Conservation (phyloP, 1,140 invertebrate genomes). For the Atopsyche davidsoni region DNA sequence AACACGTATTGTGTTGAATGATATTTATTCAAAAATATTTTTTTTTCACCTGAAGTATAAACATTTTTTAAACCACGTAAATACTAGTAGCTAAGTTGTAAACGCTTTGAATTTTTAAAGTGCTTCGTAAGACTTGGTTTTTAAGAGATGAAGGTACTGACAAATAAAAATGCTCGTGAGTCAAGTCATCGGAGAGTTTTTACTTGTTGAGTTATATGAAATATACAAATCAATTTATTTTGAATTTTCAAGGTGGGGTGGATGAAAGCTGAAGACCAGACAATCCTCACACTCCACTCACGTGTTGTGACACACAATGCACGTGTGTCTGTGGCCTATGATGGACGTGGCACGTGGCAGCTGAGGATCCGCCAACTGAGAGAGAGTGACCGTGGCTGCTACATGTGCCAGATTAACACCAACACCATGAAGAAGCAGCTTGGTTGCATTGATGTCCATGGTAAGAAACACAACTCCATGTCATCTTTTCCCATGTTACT, state of each 20-base stretch:
- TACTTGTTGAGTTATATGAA: neutral
- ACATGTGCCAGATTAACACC: constrained; percentile 87
- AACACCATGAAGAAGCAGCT: constrained; percentile 81
- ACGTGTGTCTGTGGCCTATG: constrained; percentile 71
- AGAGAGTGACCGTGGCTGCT: constrained; percentile 67
- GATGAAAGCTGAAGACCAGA: constrained; percentile 83
- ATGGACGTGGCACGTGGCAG: constrained; percentile 69
- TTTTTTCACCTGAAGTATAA: too few relatives aligned
- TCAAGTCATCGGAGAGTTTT: neutral
- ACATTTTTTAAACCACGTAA: too few relatives aligned
- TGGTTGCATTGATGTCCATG: constrained; percentile 82
- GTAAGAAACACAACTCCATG: constrained; percentile 46
- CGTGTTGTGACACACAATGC: constrained; percentile 84
- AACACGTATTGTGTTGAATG: too few relatives aligned
- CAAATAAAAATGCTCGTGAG: too few relatives aligned
- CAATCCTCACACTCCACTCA: constrained; percentile 77
- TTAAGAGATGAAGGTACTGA: too few relatives aligned
- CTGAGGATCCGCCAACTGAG: constrained; percentile 68
- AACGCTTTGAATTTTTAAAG: too few relatives aligned
- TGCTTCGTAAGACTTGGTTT: too few relatives aligned
- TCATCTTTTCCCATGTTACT: neutral
- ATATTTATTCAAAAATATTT: too few relatives aligned
- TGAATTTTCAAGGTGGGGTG: constrained; percentile 74
- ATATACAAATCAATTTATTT: neutral
- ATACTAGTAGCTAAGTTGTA: too few relatives aligned